Evolutionary conservation across 2,113 vertebrate genomes (phyloP).

Genomic region (Sialia sialis): DNA sequence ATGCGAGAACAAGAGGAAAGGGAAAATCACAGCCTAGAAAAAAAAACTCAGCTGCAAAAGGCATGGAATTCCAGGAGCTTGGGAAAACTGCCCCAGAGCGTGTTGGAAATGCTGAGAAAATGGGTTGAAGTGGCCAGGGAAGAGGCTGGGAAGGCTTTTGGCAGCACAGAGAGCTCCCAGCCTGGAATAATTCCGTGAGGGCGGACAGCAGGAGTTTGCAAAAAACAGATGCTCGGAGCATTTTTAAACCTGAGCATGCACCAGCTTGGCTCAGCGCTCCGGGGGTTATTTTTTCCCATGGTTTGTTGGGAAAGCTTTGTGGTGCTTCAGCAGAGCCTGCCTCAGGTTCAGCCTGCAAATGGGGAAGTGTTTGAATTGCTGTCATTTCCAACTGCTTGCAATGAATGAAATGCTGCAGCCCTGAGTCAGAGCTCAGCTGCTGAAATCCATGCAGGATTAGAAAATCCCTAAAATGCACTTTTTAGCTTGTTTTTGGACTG

Average conservation of each 20-base stretch:
- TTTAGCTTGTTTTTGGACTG: background rate
- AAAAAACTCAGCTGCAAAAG: conserved; percentile 19
- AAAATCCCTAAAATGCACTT: accelerated
- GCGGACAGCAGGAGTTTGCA: conserved; percentile 4
- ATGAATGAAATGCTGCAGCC: background rate
- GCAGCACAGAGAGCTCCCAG: background rate
- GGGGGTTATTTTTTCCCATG: background rate
- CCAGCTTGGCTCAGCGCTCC: background rate
- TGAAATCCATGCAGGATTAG: background rate
- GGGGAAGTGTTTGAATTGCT: background rate
- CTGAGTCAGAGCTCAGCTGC: background rate
- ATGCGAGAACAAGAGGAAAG: background rate
- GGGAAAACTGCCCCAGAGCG: background rate
- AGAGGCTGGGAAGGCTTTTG: background rate
- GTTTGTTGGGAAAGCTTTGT: background rate
- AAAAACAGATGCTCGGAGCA: conserved; percentile 8
- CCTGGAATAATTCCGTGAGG: background rate
- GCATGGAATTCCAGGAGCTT: conserved; percentile 2
- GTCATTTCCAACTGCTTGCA: accelerated
- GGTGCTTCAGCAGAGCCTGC: background rate
- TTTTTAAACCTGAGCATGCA: background rate
- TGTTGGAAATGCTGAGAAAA: background rate
- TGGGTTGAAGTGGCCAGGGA: background rate
- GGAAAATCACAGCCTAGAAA: background rate
- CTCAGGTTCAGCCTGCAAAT: background rate